A percentile compares a stretch with the other conserved stretches of the same genome.
Conservation (phyloP, 2,888 invertebrate genomes). For the Platycheirus rosarum region DNA sequence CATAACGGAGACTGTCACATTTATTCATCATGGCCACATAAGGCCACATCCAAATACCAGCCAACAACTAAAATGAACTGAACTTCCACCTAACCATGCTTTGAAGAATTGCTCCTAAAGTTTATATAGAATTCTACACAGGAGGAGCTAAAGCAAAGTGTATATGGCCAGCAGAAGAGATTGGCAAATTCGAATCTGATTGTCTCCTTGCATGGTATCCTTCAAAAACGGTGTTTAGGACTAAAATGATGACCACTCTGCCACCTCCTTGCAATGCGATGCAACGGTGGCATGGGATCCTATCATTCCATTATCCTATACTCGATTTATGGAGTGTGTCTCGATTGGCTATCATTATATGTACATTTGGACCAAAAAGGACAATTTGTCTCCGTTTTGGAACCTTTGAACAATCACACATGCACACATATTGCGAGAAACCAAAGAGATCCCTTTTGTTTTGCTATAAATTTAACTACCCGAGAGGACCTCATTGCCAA, state of each 20-base stretch:
- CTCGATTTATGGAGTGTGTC: constrained; percentile 72
- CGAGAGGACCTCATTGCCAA: constrained; percentile 70
- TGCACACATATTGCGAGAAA: neutral
- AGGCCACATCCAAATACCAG: constrained; percentile 57
- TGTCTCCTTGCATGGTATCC: constrained; percentile 61
- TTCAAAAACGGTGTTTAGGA: constrained; percentile 55
- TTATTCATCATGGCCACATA: constrained; percentile 69
- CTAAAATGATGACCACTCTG: constrained; percentile 58
- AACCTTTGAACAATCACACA: constrained; percentile 65
- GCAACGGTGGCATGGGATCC: constrained; percentile 21
- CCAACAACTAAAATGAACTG: constrained; percentile 64
- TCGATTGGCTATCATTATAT: constrained; percentile 74
- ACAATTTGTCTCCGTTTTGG: constrained; percentile 74
- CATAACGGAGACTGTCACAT: constrained; percentile 72
- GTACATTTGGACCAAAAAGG: constrained; percentile 73
- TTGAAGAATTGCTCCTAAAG: constrained; percentile 28
- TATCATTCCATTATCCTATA: constrained; percentile 16
- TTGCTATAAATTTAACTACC: constrained; percentile 64
- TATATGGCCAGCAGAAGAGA: constrained; percentile 36
- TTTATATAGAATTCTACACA: neutral
- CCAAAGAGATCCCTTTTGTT: constrained; percentile 46
- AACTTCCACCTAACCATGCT: constrained; percentile 16
- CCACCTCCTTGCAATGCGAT: constrained; percentile 32
- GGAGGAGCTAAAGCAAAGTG: neutral
- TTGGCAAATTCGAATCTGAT: constrained; percentile 73